phyloP scores from a whole-genome alignment of 1,140 invertebrate genomes.

The Drosophila guanche region DNA sequence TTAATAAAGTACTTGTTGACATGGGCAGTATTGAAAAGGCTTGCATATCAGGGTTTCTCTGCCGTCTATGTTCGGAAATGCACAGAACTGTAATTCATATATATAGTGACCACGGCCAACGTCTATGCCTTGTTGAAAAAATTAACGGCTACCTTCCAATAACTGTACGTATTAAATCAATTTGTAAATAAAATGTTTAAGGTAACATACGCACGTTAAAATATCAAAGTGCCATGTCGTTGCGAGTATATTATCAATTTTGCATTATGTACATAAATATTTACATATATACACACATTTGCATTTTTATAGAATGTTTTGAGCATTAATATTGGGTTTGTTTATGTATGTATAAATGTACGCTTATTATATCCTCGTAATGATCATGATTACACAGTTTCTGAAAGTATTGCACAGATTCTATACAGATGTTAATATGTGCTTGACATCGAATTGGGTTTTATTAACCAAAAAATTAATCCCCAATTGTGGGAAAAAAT shows the following conservation, averaged over 20 bases:
- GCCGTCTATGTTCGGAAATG: constrained; percentile 91
- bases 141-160: constrained; percentile 90
- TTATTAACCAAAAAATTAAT: too few species aligned
- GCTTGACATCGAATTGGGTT: too few species aligned
- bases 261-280: too few species aligned
- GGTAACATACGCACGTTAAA: neutral
- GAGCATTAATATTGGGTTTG: too few species aligned
- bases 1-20: constrained; percentile 1
- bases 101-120: constrained; percentile 89
- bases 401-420: neutral
- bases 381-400: too few species aligned
- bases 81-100: constrained; percentile 90
- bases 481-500: too few species aligned
- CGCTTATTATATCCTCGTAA: too few species aligned
- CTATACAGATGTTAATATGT: neutral
- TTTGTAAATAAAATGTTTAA: neutral
- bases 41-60: constrained; percentile 90
- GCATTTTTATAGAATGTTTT: neutral
- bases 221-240: too few species aligned
- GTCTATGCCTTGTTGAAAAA: constrained; percentile 89
- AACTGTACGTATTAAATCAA: constrained; percentile 85
- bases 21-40: constrained; percentile 91
- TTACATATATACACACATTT: neutral
- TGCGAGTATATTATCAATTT: too few species aligned
- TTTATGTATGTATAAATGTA: too few species aligned